phyloP scores from a whole-genome alignment of 2,113 vertebrate genomes.

The Oryzias melastigma region DNA sequence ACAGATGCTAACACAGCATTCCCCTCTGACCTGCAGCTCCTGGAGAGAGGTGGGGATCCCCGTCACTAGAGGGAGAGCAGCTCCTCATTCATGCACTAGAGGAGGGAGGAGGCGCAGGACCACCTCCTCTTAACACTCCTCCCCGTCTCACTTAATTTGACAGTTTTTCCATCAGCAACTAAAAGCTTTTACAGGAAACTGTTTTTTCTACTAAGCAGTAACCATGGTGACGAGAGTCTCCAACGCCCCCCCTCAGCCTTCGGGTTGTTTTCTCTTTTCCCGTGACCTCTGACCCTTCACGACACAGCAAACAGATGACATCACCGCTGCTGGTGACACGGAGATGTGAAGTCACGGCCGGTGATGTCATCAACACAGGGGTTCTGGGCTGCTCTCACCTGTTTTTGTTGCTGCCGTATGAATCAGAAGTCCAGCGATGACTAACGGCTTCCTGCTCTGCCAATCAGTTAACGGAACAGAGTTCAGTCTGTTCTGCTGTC shows the following conservation, averaged over 20 bases:
- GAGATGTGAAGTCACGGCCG: conserved; percentile 54
- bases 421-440: conserved; percentile 52
- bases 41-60: conserved; percentile 87
- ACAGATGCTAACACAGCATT: conserved; percentile 82
- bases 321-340: conserved; percentile 53
- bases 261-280: conserved; percentile 1
- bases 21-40: conserved; percentile 88
- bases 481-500: conserved; percentile 30
- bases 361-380: conserved; percentile 52
- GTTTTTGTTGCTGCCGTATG: conserved; percentile 42
- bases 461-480: conserved; percentile 28
- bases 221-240: conserved; percentile 15
- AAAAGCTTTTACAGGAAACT: conserved; percentile 19
- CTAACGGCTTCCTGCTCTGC: conserved; percentile 42
- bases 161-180: conserved; percentile 29
- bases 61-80: conserved; percentile 18
- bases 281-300: conserved; percentile 41
- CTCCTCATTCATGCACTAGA: neutral
- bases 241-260: neutral
- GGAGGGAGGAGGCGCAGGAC: conserved; percentile 9
- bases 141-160: conserved; percentile 3
- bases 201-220: conserved; percentile 18
- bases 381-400: conserved; percentile 41
- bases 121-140: conserved; percentile 44
- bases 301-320: conserved; percentile 72